These are phyloP conservation scores for Haliclystus octoradiatus DNA, from an alignment of 30 jellyfish, hydroid and myxozoan species.

Conservation along the genomic window DNA sequence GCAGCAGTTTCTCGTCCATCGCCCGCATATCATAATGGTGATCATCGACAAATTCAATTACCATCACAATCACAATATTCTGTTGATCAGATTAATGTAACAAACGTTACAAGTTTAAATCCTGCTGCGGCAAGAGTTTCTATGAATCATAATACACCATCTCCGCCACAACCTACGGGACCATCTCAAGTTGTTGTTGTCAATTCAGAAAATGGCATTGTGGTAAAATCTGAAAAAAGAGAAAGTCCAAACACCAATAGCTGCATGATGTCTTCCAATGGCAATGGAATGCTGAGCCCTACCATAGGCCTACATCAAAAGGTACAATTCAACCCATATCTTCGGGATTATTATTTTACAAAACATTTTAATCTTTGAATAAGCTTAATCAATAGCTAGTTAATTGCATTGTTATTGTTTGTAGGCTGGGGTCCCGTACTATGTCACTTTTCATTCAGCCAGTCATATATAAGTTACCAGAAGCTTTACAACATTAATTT, in stretches of 20 bases:
- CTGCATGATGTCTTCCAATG: not conserved
- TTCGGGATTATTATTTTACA: no score
- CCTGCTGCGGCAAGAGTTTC: not conserved
- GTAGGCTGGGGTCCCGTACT: no score
- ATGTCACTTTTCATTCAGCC: no score
- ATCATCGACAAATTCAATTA: not conserved
- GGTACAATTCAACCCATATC: no score
- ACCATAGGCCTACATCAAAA: no score
- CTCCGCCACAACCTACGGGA: not conserved
- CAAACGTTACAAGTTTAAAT: not conserved
- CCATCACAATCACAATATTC: not conserved
- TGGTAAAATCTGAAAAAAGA: not conserved
- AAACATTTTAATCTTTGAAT: no score
- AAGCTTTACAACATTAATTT: no score
- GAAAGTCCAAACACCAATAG: not conserved
- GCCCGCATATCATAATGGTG: not conserved
- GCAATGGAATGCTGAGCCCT: no score
- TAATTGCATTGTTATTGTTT: no score
- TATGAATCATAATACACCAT: not conserved
- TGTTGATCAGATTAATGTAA: not conserved
- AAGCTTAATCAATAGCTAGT: no score
- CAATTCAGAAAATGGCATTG: no score
- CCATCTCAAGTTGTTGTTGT: not conserved
- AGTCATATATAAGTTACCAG: no score
- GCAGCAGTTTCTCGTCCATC: not conserved